A percentile compares a stretch with the other conserved stretches of the same genome.
phyloP scores from a whole-genome alignment of 2,797 vertebrate genomes.

The Sciurus vulgaris region DNA sequence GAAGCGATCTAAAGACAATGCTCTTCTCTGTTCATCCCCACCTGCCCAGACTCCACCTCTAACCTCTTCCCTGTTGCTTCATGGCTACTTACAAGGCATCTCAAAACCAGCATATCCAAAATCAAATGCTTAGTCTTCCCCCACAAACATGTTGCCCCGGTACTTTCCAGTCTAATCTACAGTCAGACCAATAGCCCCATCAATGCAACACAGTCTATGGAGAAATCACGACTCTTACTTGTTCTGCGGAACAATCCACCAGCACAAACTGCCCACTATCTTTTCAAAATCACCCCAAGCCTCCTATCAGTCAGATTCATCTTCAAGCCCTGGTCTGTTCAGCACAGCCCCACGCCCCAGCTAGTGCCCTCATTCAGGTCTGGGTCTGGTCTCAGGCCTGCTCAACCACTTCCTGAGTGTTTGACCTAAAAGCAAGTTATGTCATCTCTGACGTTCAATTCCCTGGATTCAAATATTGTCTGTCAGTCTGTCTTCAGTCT shows the following conservation, averaged over 20 bases:
- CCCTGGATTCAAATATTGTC: not conserved
- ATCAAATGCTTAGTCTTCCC: not conserved
- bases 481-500: not conserved
- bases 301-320: not conserved
- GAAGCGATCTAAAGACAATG: not conserved
- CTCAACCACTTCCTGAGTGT: not conserved
- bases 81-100: not conserved
- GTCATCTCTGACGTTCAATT: not conserved
- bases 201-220: not conserved
- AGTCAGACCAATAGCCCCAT: not conserved
- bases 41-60: not conserved
- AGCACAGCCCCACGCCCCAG: rapidly evolving
- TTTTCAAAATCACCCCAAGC: not conserved
- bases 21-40: not conserved
- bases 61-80: not conserved
- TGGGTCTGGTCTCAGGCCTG: not conserved
- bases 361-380: not conserved
- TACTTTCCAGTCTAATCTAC: not conserved
- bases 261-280: not conserved
- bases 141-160: not conserved
- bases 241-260: not conserved
- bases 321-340: not conserved
- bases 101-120: not conserved
- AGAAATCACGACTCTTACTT: not conserved
- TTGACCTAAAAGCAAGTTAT: not conserved